phyloP scores from a whole-genome alignment of 2,888 invertebrate genomes.

The Melanchra persicariae region DNA sequence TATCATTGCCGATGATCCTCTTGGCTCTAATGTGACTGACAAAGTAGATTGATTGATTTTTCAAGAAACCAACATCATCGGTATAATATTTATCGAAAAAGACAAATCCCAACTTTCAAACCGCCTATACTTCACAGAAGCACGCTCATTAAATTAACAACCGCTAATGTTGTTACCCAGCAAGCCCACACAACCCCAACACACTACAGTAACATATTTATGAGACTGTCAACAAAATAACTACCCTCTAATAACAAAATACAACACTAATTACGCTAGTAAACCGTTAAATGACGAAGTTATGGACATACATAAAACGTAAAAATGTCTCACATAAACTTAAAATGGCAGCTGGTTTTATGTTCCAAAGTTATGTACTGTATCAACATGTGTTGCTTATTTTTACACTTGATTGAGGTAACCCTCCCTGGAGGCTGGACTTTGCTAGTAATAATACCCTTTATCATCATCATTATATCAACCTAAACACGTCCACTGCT shows the following conservation, averaged over 20 bases:
- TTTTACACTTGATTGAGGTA: constrained; percentile 25
- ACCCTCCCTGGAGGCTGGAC: not conserved
- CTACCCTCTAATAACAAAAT: constrained; percentile 37
- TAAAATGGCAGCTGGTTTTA: constrained; percentile 50
- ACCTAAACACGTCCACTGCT: no score
- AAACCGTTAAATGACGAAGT: constrained; percentile 50
- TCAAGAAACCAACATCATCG: no score
- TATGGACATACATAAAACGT: constrained; percentile 55
- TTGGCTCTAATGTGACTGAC: no score
- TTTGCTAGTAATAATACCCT: not conserved
- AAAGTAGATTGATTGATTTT: no score
- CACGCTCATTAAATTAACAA: not conserved
- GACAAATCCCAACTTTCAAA: not conserved
- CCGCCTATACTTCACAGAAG: not conserved
- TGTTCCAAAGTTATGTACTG: constrained; percentile 38
- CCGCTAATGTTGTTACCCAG: constrained; percentile 7
- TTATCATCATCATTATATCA: no score
- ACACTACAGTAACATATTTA: constrained; percentile 16
- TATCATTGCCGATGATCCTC: no score
- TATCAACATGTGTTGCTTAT: constrained; percentile 29
- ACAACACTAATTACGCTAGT: constrained; percentile 61
- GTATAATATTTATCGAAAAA: not conserved
- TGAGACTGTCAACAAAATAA: constrained; percentile 23
- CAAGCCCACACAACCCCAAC: not conserved
- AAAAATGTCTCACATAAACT: constrained; percentile 51